Conservation (phyloP, 2,113 vertebrate genomes). For the Vireo altiloquus region DNA sequence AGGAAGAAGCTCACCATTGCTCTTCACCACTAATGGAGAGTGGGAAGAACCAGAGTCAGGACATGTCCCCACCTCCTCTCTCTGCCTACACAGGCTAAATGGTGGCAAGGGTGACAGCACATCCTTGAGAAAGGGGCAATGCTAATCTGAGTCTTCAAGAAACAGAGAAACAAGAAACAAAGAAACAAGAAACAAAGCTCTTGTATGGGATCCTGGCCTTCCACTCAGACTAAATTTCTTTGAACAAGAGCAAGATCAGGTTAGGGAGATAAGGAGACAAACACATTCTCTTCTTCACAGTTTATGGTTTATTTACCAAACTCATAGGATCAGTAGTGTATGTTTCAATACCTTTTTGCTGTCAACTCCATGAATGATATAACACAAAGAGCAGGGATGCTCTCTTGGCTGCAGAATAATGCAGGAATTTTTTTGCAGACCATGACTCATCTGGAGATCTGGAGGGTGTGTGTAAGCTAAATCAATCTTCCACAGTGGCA, state of each 20-base stretch:
- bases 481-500: accelerated
- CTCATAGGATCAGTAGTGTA: background rate
- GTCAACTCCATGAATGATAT: no score
- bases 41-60: background rate
- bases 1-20: background rate
- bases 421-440: background rate
- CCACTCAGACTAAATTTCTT: background rate
- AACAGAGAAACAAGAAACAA: background rate
- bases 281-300: background rate
- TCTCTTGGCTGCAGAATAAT: background rate
- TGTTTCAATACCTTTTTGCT: background rate
- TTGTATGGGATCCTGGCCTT: background rate
- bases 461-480: background rate
- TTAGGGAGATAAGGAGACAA: background rate
- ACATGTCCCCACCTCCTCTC: background rate
- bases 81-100: accelerated
- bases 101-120: background rate
- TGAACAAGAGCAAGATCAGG: background rate
- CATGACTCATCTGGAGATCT: background rate
- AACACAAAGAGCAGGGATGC: background rate
- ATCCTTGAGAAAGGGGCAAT: accelerated
- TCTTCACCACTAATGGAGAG: accelerated
- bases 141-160: background rate
- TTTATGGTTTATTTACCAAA: background rate
- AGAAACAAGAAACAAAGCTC: background rate